A percentile compares a stretch with the other conserved stretches of the same genome.
These are phyloP conservation scores for Artemia sinica DNA, from an alignment of 2,888 invertebrate genomes.

Conservation along the genomic window DNA sequence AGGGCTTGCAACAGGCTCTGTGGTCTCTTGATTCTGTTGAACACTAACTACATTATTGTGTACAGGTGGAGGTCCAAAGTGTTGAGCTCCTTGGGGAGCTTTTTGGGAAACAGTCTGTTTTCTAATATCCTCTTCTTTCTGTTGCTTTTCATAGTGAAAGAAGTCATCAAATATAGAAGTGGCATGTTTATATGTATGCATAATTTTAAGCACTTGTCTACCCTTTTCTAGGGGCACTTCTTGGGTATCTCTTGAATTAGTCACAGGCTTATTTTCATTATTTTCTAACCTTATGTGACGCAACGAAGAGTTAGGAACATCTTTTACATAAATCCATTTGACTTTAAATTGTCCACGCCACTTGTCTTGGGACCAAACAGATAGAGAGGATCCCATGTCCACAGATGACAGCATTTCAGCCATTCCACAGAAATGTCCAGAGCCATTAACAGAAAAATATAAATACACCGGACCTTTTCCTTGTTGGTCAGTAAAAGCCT, in stretches of 20 bases:
- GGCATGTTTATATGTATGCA: slow-evolving; percentile 74
- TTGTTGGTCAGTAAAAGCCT: slow-evolving; percentile 61
- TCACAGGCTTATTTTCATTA: slow-evolving; percentile 96
- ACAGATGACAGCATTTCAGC: slow-evolving; percentile 90
- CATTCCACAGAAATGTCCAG: slow-evolving; percentile 97
- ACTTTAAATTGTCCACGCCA: slow-evolving; percentile 97
- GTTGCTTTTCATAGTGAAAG: slow-evolving; percentile 84
- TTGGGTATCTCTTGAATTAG: slow-evolving; percentile 91
- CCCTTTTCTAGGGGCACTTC: slow-evolving; percentile 86
- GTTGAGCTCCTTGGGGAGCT: background rate
- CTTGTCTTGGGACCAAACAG: slow-evolving; percentile 96
- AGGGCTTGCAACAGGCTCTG: slow-evolving; percentile 41
- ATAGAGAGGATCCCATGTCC: slow-evolving; percentile 80
- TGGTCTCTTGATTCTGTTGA: slow-evolving; percentile 20
- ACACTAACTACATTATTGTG: slow-evolving; percentile 27
- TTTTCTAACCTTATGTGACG: slow-evolving; percentile 89
- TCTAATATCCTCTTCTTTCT: slow-evolving; percentile 73
- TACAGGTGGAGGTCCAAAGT: slow-evolving; percentile 27
- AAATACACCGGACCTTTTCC: slow-evolving; percentile 68
- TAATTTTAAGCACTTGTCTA: slow-evolving; percentile 71
- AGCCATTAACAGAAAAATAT: slow-evolving; percentile 90
- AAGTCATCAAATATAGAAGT: slow-evolving; percentile 98
- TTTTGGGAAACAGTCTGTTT: slow-evolving; percentile 24
- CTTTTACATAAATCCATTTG: slow-evolving; percentile 96
- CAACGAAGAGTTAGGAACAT: slow-evolving; percentile 78